Percentiles rank a stretch among this genome's conserved stretches.
Evolutionary conservation across 2,113 vertebrate species (phyloP).

Genomic region (Heliornis fulica): DNA sequence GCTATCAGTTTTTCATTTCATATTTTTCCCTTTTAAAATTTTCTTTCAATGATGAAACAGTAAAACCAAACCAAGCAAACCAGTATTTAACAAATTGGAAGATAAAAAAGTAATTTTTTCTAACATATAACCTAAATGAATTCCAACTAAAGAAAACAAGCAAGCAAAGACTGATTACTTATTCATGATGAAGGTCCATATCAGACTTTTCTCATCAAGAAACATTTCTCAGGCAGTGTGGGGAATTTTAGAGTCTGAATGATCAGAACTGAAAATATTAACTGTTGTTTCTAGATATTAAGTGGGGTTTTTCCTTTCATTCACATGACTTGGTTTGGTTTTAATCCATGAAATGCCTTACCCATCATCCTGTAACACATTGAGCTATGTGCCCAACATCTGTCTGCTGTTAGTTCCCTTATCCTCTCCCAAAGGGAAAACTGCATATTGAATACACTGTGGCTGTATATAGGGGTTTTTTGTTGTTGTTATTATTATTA

Average conservation of each 20-base stretch:
- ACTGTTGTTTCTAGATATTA: neutral
- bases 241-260: neutral
- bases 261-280: neutral
- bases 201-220: neutral
- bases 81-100: neutral
- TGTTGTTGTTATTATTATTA: neutral
- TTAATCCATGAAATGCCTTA: neutral
- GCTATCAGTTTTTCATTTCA: neutral
- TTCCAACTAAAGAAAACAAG: neutral
- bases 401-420: neutral
- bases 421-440: neutral
- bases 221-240: neutral
- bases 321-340: neutral
- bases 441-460: neutral
- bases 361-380: fast-evolving
- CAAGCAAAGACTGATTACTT: neutral
- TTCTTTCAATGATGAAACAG: neutral
- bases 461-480: neutral
- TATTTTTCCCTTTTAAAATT: neutral
- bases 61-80: neutral
- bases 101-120: neutral
- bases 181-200: neutral
- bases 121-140: neutral
- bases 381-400: neutral
- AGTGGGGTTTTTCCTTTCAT: neutral